These are phyloP conservation scores for Chrysolina americana DNA, from an alignment of 2,888 invertebrate genomes.

Conservation along the genomic window DNA sequence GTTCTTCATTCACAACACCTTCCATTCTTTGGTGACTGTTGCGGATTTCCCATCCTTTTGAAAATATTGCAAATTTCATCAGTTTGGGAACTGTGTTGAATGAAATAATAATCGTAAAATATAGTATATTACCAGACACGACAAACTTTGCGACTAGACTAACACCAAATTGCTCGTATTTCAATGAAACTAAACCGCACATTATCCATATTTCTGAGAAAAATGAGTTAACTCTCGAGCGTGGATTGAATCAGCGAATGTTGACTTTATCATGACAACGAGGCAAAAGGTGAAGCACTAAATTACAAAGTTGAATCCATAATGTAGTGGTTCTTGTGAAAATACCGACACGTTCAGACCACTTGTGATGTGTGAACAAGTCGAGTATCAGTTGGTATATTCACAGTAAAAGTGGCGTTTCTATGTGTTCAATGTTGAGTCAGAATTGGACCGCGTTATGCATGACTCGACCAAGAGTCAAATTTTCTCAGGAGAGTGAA, in stretches of 20 bases:
- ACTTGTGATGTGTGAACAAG: slow-evolving; percentile 14
- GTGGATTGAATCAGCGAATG: not conserved
- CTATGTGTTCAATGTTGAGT: no score
- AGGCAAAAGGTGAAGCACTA: slow-evolving; percentile 6
- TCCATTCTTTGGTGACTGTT: no score
- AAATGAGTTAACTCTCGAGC: slow-evolving; percentile 1
- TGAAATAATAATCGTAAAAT: no score
- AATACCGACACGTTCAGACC: slow-evolving; percentile 12
- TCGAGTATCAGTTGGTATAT: not conserved
- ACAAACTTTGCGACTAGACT: not conserved
- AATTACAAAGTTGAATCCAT: slow-evolving; percentile 13
- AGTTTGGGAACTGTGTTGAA: no score
- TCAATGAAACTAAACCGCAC: not conserved
- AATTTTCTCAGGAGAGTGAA: no score
- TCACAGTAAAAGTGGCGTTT: slow-evolving; percentile 5
- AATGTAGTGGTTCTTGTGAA: slow-evolving; percentile 16
- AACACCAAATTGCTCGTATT: not conserved
- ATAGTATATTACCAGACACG: no score
- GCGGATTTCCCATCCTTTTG: no score
- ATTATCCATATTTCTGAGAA: not conserved
- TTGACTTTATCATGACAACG: not conserved
- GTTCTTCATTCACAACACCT: no score
- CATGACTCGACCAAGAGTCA: no score
- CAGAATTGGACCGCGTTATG: no score
- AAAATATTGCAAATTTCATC: no score